Conservation (phyloP, 2,797 vertebrate genomes). For the Urosaurus nigricauda region DNA sequence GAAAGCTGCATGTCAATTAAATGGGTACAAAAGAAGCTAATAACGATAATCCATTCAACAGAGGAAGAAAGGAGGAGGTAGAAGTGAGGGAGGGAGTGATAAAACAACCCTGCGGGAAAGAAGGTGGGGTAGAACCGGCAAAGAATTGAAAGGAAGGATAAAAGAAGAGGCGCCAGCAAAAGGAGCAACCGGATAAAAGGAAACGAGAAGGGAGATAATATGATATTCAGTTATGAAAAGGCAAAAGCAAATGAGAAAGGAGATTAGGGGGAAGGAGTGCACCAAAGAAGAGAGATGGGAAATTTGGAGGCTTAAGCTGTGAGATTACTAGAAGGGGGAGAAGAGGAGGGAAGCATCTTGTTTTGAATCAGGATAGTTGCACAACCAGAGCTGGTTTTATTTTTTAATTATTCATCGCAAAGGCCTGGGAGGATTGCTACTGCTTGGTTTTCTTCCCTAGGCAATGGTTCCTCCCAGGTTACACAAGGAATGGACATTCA, state of each 20-base stretch:
- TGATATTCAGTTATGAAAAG: slow-evolving; percentile 53
- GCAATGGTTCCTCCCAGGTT: no score
- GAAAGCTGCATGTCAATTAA: slow-evolving; percentile 69
- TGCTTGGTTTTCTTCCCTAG: neutral
- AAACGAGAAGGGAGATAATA: slow-evolving; percentile 51
- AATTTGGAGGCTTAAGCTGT: neutral
- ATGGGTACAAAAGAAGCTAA: slow-evolving; percentile 67
- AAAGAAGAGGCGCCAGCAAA: slow-evolving; percentile 29
- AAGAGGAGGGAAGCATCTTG: neutral
- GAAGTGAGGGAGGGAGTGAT: slow-evolving; percentile 1
- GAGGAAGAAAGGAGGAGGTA: neutral
- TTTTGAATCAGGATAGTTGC: slow-evolving; percentile 28
- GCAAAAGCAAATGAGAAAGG: slow-evolving; percentile 52
- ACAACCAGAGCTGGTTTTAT: neutral
- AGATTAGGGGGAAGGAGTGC: slow-evolving; percentile 49
- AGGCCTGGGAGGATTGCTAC: no score
- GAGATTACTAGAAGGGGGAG: neutral
- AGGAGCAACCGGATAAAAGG: slow-evolving; percentile 48
- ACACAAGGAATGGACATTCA: neutral
- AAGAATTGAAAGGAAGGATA: slow-evolving; percentile 22
- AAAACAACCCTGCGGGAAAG: slow-evolving; percentile 50
- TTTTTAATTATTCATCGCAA: neutral
- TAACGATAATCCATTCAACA: slow-evolving; percentile 67
- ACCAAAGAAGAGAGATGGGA: slow-evolving; percentile 16
- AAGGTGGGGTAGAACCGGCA: slow-evolving; percentile 38